Percentiles rank a stretch among this genome's conserved stretches.
These are phyloP conservation scores for Sebastes aleutianus DNA, from an alignment of 2,797 vertebrate species.

Conservation along the genomic window DNA sequence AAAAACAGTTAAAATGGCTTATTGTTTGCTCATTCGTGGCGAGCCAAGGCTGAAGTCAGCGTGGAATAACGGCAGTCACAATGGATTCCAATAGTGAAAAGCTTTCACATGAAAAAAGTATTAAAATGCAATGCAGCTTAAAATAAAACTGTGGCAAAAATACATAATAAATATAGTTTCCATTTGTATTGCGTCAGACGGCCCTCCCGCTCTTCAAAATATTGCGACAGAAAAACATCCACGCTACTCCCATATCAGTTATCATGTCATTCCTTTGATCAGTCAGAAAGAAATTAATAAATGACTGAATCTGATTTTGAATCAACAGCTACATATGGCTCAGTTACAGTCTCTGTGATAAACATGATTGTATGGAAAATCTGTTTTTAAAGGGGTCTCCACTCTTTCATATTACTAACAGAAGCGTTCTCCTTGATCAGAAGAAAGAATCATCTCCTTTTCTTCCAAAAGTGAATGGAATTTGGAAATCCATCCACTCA, in stretches of 20 bases:
- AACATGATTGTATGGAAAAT: not conserved
- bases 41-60: not conserved
- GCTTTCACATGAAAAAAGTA: not conserved
- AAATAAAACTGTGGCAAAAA: not conserved
- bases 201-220: not conserved
- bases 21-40: not conserved
- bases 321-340: not conserved
- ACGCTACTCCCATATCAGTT: not conserved
- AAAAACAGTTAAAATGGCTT: not conserved
- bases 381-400: not conserved
- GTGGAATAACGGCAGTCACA: not conserved
- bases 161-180: not conserved
- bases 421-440: not conserved
- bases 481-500: conserved; percentile 8
- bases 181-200: not conserved
- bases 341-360: not conserved
- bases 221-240: not conserved
- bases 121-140: not conserved
- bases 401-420: conserved; percentile 2
- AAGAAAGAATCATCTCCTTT: not conserved
- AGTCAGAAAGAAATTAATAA: not conserved
- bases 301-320: not conserved
- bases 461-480: conserved; percentile 2
- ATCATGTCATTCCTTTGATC: not conserved
- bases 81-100: not conserved